Evolutionary conservation across 2,888 invertebrate species (phyloP).

Genomic region (Ectemnius cavifrons): DNA sequence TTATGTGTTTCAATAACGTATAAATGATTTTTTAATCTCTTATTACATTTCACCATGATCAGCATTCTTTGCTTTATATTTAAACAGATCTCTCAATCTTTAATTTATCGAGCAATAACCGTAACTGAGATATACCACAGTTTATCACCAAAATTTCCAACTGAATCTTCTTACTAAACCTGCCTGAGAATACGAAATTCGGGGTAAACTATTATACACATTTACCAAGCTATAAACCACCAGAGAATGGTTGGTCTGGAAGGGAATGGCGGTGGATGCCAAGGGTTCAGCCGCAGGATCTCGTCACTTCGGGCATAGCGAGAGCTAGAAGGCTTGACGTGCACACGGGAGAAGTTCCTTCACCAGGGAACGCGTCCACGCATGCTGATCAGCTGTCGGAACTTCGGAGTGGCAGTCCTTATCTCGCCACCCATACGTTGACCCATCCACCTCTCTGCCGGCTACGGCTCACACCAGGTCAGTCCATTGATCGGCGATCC

Average conservation of each 20-base stretch:
- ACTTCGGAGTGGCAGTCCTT: constrained; percentile 32
- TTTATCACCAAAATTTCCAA: too few species aligned
- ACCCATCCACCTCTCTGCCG: constrained; percentile 18
- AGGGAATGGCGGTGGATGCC: too few species aligned
- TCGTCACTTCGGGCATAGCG: constrained; percentile 26
- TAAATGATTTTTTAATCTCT: too few species aligned
- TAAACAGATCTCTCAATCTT: neutral
- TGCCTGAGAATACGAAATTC: too few species aligned
- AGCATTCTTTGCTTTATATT: too few species aligned
- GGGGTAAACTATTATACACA: too few species aligned
- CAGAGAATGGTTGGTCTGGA: too few species aligned
- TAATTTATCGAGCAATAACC: neutral
- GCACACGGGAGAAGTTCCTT: constrained; percentile 14
- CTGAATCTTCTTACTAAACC: too few species aligned
- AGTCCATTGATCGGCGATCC: constrained; percentile 29
- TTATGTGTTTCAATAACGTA: too few species aligned
- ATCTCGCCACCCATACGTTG: constrained; percentile 37
- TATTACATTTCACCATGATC: too few species aligned
- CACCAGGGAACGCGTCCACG: constrained; percentile 5
- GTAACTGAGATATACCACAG: neutral
- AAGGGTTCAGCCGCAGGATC: neutral
- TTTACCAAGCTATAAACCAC: too few species aligned
- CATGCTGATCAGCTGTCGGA: constrained; percentile 40
- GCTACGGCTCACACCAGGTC: constrained; percentile 26
- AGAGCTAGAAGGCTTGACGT: constrained; percentile 29